Evolutionary conservation across 2,113 vertebrate species (phyloP).

Genomic region (Orcinus orca): DNA sequence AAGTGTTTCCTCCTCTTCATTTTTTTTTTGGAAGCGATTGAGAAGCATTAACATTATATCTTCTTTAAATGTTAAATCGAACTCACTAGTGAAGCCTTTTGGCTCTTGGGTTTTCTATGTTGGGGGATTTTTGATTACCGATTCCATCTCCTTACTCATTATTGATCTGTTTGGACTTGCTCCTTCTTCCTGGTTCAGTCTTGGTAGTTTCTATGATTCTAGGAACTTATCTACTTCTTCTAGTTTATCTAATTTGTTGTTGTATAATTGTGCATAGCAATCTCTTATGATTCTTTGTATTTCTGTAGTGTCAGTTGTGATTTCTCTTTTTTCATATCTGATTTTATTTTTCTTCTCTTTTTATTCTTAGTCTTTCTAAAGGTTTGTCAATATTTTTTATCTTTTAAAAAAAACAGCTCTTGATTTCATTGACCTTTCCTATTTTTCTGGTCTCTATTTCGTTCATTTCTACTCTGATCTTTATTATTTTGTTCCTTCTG

Average conservation of each 20-base stretch:
- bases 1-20: not conserved
- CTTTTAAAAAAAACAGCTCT: not conserved
- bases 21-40: not conserved
- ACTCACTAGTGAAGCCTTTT: not conserved
- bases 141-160: not conserved
- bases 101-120: not conserved
- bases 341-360: not conserved
- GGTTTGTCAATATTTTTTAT: not conserved
- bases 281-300: not conserved
- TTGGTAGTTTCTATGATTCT: not conserved
- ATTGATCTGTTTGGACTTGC: not conserved
- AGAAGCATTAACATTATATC: not conserved
- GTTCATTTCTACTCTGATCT: not conserved
- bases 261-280: not conserved
- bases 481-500: not conserved
- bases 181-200: not conserved
- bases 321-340: not conserved
- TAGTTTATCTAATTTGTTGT: not conserved
- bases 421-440: not conserved
- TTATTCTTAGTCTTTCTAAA: not conserved
- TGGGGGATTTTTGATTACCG: not conserved
- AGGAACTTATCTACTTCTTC: not conserved
- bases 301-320: not conserved
- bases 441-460: not conserved
- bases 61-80: not conserved